Conservation (phyloP, 2,888 invertebrate genomes). For the Ophioninae sp. region DNA sequence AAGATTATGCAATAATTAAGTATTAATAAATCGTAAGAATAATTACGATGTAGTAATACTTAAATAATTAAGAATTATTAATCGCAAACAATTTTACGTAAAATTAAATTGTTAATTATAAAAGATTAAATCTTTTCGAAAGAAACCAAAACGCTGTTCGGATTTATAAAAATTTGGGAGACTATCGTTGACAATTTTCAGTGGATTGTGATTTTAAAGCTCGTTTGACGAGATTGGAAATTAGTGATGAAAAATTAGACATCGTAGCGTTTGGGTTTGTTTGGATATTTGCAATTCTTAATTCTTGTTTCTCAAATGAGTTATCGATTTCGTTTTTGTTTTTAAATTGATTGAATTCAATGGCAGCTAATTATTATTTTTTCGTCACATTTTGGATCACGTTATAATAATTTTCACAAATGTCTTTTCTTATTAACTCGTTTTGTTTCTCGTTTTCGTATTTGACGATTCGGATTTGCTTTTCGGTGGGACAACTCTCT, state of each 20-base stretch:
- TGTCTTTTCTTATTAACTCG: conserved; percentile 13
- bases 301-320: not conserved
- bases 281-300: not conserved
- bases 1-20: too few relatives aligned
- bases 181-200: not conserved
- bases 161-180: not conserved
- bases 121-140: too few relatives aligned
- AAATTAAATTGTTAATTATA: too few relatives aligned
- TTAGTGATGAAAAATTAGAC: not conserved
- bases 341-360: not conserved
- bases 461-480: conserved; percentile 28
- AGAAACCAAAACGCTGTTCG: too few relatives aligned
- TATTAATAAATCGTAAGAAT: too few relatives aligned
- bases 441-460: conserved; percentile 2
- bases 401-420: not conserved
- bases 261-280: not conserved
- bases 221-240: not conserved
- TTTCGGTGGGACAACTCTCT: conserved; percentile 34
- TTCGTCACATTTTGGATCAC: not conserved
- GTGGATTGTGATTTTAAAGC: too few relatives aligned
- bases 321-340: not conserved
- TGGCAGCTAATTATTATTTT: conserved; percentile 9
- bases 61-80: too few relatives aligned
- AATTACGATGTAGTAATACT: too few relatives aligned
- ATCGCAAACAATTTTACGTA: too few relatives aligned